Evolutionary conservation across 1,140 invertebrate species (phyloP), one percentile per base, ranked within the genome.

Genomic region (Lordiphosa clarofinis): DNA sequence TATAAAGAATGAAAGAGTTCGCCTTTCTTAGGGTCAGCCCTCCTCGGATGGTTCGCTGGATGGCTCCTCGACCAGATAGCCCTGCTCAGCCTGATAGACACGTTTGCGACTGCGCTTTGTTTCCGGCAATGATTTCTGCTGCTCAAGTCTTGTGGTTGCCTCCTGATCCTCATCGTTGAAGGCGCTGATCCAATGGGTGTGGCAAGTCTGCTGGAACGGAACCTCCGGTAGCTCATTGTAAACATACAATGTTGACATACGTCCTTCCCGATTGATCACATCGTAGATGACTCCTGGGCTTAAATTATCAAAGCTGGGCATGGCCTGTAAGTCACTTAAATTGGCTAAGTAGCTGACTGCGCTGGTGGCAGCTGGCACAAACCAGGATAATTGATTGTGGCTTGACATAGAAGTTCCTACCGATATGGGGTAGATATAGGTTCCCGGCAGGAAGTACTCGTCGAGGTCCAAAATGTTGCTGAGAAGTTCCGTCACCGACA

Each of bases 41-140:
- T 65, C 69, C 28, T 75, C 72, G 1, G 64, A 71, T n/a, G n/a
- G 5, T 38, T 75, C 56, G 28, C 74, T 78, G 33, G 46, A 48
- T 5, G 84, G 84, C 31, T 87, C 84, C 57, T 87, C 84, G 4
- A 87, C 84, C 13, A 84, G 19, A 33, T 87, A 87, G 15, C 76
- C 84, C 44, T 75, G 42, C 6, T 67, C 54, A 6, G 76, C 50
- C 8, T 54, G 57, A 35, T 87, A 84, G 19, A 67, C 21, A 40
- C 72, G 44, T 9, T 58, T 70, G 21, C n/a, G 31, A 9, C 37
- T 37, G 10, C 8, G 11, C 4, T 1, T 0, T 8, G 28, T 4
- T 31, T 54, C n/a, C 6, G 49, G 8, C 28, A n/a, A 11, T 10
- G 11, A 11, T 4, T 39, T 31, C 12, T 43, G 19, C 9, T 35